Evolutionary conservation across 2,797 vertebrate species (phyloP).

Genomic region (Dryobates pubescens): DNA sequence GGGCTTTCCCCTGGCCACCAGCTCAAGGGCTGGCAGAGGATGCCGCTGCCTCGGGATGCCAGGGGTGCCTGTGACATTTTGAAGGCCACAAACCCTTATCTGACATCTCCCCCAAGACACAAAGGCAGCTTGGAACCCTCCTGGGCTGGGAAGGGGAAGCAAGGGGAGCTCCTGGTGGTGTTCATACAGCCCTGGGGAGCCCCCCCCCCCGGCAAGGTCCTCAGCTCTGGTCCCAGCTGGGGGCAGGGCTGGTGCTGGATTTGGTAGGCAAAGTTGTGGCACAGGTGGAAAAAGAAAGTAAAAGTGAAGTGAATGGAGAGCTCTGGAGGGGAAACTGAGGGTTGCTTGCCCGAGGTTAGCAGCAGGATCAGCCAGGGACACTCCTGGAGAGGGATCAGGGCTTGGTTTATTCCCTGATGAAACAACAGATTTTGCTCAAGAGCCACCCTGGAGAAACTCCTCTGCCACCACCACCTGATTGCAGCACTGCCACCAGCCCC

Average conservation of each 20-base stretch:
- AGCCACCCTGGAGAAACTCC: not conserved
- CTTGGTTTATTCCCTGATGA: not conserved
- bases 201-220: not conserved
- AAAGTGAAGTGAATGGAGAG: not conserved
- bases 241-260: not conserved
- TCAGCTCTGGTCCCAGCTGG: fast-evolving
- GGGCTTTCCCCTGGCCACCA: not conserved
- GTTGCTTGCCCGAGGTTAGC: fast-evolving
- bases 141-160: not conserved
- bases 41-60: not conserved
- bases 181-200: fast-evolving
- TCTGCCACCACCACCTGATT: fast-evolving
- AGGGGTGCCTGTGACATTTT: not conserved
- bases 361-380: not conserved
- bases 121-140: fast-evolving
- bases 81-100: not conserved
- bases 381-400: fast-evolving
- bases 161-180: not conserved
- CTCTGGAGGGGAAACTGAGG: not conserved
- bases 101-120: not conserved
- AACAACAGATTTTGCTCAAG: not conserved
- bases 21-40: fast-evolving
- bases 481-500: not conserved
- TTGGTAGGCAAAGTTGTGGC: not conserved
- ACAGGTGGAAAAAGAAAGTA: not conserved